Base-by-base conservation (phyloP, 2,113 vertebrate species). In the Lethenteron camtschaticum region DNA sequence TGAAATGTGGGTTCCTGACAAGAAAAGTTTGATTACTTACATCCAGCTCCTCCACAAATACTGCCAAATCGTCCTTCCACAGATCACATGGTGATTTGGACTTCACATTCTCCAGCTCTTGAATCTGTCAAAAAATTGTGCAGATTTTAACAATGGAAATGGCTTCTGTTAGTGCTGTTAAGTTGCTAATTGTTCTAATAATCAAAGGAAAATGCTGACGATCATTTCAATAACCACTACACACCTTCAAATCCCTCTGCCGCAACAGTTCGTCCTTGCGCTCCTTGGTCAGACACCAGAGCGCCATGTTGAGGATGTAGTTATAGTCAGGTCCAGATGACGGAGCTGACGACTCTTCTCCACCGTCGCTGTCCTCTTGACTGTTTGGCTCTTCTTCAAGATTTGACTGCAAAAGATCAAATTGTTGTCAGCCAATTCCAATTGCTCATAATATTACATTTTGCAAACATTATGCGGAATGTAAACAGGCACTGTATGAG, bases 241-340 rank as follows among this genome's bases (percentile, higher is more conserved):
- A 71, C 80, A 99, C 94, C 88, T 99, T 99, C 16, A 77, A 16
- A 81, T 99, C 94, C 77, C 90, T 86, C 71, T 96, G 89, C 72
- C 87, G 92, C 71, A 99, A 86, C 73, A 99, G 80, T 59, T 94
- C 90, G 7, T 95, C 89, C 78, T 96, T 91, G 76, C 87, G 95
- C 82, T 99, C 94, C 80, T 99, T 99, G 4, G 85, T 85, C 76
- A 99, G 83, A 77, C 86, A 96, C 94, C 92, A 96, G 55, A 99
- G 81, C 73, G 90, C 86, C 94, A 99, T 99, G 79, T 89, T 94
- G 77, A 99, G 85, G 78, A 99, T 95, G 78, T 99, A 99, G 80
- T 99, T 99, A 79, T 94, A 99, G 79, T 95, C 88, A 10, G 94
- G 92, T 68, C 88, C 94, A 55, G 88, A 84, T 4, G 84, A 77